Percentiles rank a stretch among this genome's conserved stretches.
These are phyloP conservation scores for Stenodera caucasica DNA, from an alignment of 2,888 invertebrate genomes.

Conservation along the genomic window DNA sequence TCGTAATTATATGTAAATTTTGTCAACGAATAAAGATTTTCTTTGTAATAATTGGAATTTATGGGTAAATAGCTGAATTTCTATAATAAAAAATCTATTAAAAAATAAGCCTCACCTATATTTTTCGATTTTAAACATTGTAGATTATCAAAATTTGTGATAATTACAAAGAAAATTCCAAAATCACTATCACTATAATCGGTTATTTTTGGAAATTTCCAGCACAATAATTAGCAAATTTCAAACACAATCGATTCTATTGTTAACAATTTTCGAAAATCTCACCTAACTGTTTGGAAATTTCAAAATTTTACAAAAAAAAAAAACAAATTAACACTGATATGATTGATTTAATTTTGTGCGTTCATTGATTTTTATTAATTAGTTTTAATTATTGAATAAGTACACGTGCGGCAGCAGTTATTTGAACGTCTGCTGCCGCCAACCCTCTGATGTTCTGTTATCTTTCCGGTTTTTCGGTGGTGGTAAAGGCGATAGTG, in stretches of 20 bases:
- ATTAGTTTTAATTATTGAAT: constrained; percentile 11
- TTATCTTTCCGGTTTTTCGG: constrained; percentile 23
- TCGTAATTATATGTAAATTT: background rate
- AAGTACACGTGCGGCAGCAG: constrained; percentile 44
- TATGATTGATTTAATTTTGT: constrained; percentile 27
- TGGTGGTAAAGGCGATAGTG: background rate
- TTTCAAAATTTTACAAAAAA: background rate
- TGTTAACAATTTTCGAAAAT: too few relatives aligned
- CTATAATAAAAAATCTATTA: too few relatives aligned
- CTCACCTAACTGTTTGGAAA: too few relatives aligned
- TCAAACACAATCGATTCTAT: too few relatives aligned
- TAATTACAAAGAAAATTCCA: too few relatives aligned
- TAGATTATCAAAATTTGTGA: too few relatives aligned
- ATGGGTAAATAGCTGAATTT: too few relatives aligned
- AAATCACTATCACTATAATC: too few relatives aligned
- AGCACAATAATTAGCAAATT: too few relatives aligned
- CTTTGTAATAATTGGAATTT: too few relatives aligned
- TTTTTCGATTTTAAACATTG: background rate
- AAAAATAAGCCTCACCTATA: background rate
- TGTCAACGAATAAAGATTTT: too few relatives aligned
- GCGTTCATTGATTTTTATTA: constrained; percentile 9
- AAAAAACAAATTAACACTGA: constrained; percentile 6
- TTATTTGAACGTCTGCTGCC: constrained; percentile 44
- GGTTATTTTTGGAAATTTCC: too few relatives aligned
- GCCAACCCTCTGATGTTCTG: constrained; percentile 38